Percentiles rank a stretch among this genome's conserved stretches.
Conservation (phyloP, 2,888 invertebrate genomes). For the Timema podura region DNA sequence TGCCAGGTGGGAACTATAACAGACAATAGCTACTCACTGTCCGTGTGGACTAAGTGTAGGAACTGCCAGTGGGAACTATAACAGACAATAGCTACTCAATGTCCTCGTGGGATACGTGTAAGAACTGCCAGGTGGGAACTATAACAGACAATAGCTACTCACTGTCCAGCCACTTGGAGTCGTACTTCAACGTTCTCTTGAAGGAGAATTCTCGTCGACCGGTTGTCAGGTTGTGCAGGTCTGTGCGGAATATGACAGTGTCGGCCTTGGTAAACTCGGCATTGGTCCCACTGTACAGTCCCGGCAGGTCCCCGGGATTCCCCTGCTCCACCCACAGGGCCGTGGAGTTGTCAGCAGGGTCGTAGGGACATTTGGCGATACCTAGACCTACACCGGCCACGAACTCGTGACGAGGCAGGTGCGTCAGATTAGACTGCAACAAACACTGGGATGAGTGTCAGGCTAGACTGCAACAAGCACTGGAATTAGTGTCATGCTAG, state of each 20-base stretch:
- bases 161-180: slow-evolving; percentile 99
- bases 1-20: too few species aligned
- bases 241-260: slow-evolving; percentile 95
- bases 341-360: slow-evolving; percentile 95
- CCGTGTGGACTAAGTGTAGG: too few species aligned
- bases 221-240: slow-evolving; percentile 85
- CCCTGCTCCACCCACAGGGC: slow-evolving; percentile 95
- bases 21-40: too few species aligned
- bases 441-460: too few species aligned
- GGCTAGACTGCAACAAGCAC: too few species aligned
- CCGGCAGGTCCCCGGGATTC: slow-evolving; percentile 88
- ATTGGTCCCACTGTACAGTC: slow-evolving; percentile 95
- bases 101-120: too few species aligned
- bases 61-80: too few species aligned
- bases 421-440: slow-evolving; percentile 81
- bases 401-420: slow-evolving; percentile 80
- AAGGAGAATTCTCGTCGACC: slow-evolving; percentile 82
- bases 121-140: too few species aligned
- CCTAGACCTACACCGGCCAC: slow-evolving; percentile 92
- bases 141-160: too few species aligned
- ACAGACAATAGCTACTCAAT: too few species aligned
- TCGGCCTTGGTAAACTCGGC: slow-evolving; percentile 97
- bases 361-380: slow-evolving; percentile 95
- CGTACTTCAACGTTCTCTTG: slow-evolving; percentile 93
- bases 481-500: too few species aligned